These are phyloP conservation scores for Campylorhamphus procurvoides DNA, from an alignment of 2,113 vertebrate genomes.

Conservation along the genomic window DNA sequence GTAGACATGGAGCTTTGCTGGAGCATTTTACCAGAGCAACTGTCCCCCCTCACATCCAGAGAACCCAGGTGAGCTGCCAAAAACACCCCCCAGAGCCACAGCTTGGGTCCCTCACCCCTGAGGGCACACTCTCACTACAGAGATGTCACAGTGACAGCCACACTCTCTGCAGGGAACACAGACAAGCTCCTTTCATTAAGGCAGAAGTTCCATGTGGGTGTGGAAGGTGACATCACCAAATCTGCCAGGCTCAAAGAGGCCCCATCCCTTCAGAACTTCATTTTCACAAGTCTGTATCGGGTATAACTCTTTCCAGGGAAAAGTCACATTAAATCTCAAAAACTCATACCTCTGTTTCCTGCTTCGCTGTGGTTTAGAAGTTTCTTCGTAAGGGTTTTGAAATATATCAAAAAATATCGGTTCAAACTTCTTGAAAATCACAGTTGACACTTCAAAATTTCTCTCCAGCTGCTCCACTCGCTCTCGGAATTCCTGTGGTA, in stretches of 20 bases:
- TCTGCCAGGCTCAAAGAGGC: background rate
- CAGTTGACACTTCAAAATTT: constrained; percentile 96
- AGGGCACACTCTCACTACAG: background rate
- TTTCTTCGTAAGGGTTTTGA: constrained; percentile 88
- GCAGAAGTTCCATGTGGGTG: accelerated
- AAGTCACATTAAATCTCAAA: background rate
- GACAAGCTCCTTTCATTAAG: background rate
- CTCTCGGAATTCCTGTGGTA: constrained; percentile 88
- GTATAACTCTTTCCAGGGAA: background rate
- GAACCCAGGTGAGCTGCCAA: accelerated
- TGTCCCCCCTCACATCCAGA: background rate
- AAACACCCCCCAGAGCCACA: background rate
- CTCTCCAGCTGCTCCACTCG: constrained; percentile 90
- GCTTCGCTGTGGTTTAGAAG: constrained; percentile 84
- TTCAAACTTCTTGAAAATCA: constrained; percentile 97
- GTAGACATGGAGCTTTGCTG: accelerated
- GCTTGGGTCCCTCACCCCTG: background rate
- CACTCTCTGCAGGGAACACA: accelerated
- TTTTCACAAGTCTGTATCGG: background rate
- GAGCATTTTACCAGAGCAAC: background rate
- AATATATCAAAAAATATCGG: constrained; percentile 98
- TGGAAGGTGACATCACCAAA: background rate
- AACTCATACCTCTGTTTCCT: constrained; percentile 87
- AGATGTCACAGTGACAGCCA: background rate
- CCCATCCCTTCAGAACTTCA: background rate